Evolutionary conservation across 2,888 invertebrate species (phyloP).

Genomic region (Thysanoteuthis rhombus): DNA sequence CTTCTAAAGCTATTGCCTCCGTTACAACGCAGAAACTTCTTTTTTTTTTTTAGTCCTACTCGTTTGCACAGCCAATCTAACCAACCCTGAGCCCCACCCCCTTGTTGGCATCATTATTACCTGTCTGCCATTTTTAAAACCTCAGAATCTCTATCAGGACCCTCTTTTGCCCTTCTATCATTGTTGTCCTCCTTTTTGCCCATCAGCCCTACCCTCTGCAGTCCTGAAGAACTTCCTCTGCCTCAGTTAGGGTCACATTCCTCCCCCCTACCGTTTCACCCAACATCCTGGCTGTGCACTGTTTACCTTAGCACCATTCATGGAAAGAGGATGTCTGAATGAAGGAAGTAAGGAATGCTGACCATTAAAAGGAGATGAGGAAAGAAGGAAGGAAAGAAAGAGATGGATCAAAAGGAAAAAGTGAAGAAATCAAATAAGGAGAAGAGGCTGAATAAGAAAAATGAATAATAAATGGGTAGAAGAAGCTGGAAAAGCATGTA

Average conservation of each 20-base stretch:
- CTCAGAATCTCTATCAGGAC: not conserved
- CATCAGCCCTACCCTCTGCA: not conserved
- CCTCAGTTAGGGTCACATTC: not conserved
- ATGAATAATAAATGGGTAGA: too few species aligned
- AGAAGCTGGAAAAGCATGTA: not conserved
- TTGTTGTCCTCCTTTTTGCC: not conserved
- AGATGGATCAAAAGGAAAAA: not conserved
- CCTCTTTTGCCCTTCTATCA: not conserved
- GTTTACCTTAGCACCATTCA: not conserved
- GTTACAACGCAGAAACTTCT: not conserved
- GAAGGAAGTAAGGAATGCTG: not conserved
- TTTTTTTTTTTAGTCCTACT: not conserved
- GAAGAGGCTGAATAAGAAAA: fast-evolving
- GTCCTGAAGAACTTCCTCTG: not conserved
- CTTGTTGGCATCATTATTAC: not conserved
- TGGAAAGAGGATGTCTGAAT: not conserved
- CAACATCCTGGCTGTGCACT: not conserved
- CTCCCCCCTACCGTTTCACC: not conserved
- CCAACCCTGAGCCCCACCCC: too few species aligned
- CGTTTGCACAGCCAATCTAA: not conserved
- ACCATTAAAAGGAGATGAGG: not conserved
- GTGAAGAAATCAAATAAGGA: not conserved
- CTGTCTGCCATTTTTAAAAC: not conserved
- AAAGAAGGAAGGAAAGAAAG: not conserved
- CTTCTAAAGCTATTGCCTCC: not conserved